These are phyloP conservation scores for Eutolmus rufibarbis DNA, from an alignment of 2,888 invertebrate genomes.

Conservation along the genomic window DNA sequence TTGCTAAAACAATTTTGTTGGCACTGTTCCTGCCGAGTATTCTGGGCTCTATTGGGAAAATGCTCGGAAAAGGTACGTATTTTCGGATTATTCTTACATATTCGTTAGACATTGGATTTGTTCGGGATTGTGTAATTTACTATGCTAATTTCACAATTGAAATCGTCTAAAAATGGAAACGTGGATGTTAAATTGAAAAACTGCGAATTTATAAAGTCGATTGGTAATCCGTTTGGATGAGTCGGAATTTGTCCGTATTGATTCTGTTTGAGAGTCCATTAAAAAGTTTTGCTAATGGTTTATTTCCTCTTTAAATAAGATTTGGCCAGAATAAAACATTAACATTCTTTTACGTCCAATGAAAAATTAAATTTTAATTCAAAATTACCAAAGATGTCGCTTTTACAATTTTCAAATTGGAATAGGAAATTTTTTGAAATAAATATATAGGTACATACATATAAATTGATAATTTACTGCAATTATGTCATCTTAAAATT, in stretches of 20 bases:
- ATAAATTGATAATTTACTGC: too few relatives aligned
- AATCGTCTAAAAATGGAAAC: not conserved
- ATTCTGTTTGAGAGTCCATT: not conserved
- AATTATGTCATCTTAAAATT: too few relatives aligned
- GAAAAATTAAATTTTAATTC: too few relatives aligned
- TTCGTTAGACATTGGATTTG: not conserved
- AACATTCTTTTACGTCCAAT: too few relatives aligned
- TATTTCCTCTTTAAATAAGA: not conserved
- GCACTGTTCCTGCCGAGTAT: constrained; percentile 87
- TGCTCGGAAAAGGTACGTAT: constrained; percentile 78
- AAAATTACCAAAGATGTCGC: too few relatives aligned
- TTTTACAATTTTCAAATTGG: too few relatives aligned
- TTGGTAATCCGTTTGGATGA: not conserved
- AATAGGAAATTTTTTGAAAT: too few relatives aligned
- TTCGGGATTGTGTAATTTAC: not conserved
- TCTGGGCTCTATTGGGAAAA: constrained; percentile 81
- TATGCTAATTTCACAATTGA: not conserved
- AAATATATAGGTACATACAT: too few relatives aligned
- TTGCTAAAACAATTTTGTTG: constrained; percentile 81
- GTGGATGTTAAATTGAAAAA: not conserved
- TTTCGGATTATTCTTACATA: not conserved
- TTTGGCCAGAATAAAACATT: too few relatives aligned
- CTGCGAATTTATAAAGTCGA: not conserved
- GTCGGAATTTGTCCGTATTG: not conserved
- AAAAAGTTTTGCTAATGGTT: not conserved